Conservation (phyloP, 2,113 vertebrate genomes). For the Canis aureus region DNA sequence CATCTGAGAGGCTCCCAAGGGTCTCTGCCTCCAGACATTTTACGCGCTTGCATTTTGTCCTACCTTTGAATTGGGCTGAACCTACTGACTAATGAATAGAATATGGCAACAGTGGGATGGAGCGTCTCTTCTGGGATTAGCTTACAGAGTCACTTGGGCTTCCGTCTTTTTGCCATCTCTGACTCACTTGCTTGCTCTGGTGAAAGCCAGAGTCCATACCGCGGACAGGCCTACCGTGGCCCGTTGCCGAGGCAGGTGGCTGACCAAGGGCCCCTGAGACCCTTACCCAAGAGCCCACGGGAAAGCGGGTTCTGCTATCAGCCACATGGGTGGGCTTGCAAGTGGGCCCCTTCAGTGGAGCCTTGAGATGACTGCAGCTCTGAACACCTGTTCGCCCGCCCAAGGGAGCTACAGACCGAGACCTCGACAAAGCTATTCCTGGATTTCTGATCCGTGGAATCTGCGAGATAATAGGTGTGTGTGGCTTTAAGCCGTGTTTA, state of each 20-base stretch:
- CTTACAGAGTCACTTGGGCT: not conserved
- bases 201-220: not conserved
- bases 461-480: not conserved
- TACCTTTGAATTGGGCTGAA: not conserved
- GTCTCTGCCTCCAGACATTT: not conserved
- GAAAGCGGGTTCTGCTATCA: not conserved
- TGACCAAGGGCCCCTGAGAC: not conserved
- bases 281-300: not conserved
- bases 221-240: not conserved
- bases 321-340: not conserved
- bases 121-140: not conserved
- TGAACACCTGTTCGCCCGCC: not conserved
- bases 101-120: not conserved
- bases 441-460: not conserved
- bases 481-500: not conserved
- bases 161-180: not conserved
- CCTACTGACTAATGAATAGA: not conserved
- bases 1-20: not conserved
- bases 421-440: not conserved
- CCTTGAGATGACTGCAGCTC: not conserved
- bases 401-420: not conserved
- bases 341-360: not conserved
- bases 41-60: not conserved
- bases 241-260: not conserved
- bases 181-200: not conserved